Evolutionary conservation across 2,797 vertebrate species (phyloP).

Genomic region (Podarcis lilfordi): DNA sequence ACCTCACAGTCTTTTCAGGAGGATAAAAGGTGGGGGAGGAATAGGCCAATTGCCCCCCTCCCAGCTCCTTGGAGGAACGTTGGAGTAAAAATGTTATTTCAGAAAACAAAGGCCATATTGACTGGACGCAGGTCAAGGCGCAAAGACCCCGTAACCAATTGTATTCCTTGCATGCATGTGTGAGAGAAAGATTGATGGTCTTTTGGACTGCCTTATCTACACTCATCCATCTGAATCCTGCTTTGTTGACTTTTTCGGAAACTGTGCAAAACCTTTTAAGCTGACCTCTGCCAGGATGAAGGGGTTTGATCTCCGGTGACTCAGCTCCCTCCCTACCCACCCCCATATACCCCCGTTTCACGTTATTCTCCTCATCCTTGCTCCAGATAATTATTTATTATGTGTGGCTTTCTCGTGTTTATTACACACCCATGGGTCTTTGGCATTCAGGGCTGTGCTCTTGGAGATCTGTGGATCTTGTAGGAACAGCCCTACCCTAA

Average conservation of each 20-base stretch:
- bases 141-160: background rate
- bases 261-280: conserved; percentile 15
- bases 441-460: background rate
- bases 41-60: background rate
- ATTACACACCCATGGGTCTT: background rate
- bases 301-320: background rate
- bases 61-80: background rate
- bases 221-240: conserved; percentile 20
- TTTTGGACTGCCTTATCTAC: conserved; percentile 6
- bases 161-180: background rate
- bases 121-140: background rate
- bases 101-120: background rate
- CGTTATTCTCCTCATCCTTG: background rate
- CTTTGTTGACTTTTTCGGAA: conserved; percentile 31
- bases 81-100: background rate
- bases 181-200: background rate
- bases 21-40: too few relatives aligned
- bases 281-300: background rate
- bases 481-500: background rate
- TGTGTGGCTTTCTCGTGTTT: background rate
- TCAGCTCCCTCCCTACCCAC: background rate
- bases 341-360: background rate
- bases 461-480: background rate
- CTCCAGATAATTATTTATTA: conserved; percentile 1
- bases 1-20: background rate